Evolutionary conservation across 2,113 vertebrate species (phyloP), one percentile per base, ranked within the genome.

Genomic region (Mus pahari): DNA sequence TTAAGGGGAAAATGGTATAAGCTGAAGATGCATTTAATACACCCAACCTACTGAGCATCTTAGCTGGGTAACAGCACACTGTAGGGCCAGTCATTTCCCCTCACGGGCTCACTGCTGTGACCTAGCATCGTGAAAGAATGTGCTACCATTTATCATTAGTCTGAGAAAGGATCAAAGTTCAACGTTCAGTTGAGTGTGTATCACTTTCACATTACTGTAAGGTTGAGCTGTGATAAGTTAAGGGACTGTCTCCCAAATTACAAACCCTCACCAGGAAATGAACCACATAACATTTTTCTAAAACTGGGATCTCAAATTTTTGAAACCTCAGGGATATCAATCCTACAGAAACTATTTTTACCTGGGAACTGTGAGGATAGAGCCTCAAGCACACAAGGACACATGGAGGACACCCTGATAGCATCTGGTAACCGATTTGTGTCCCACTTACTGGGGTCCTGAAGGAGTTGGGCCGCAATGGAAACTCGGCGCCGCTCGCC

Each of bases 401-500:
- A 17, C 1, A 3, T 4, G n/a, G 71, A 33, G 19, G 89, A 53
- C 0, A 3, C 55, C 42, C 24, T 17, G 48, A 55, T n/a, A 45
- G 60, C 66, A 42, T 20, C 42, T 17, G 39, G 60, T 2, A 28
- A 2, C 7, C 3, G 70, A 6, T 42, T 75, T 17, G 60, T 45
- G n/a, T 70, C 58, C n/a, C 94, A 99, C 99, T 99, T 97, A 99
- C 99, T 99, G 70, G 99, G 99, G 98, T 99, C 99, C 98, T 99
- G 99, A 88, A 99, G 98, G 36, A 99, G 98, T 97, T 99, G 99
- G 79, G 99, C 98, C 96, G 99, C 99, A 0, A 99, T 99, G 91
- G 99, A 99, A 70, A 99, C 99, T 42, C 99, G 99, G 50, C 99
- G 99, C 94, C 99, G 99, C 98, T 99, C 99, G 0, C 99, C 99